phyloP scores from a whole-genome alignment of 1,140 invertebrate genomes.

The Drosophila carrolli region DNA sequence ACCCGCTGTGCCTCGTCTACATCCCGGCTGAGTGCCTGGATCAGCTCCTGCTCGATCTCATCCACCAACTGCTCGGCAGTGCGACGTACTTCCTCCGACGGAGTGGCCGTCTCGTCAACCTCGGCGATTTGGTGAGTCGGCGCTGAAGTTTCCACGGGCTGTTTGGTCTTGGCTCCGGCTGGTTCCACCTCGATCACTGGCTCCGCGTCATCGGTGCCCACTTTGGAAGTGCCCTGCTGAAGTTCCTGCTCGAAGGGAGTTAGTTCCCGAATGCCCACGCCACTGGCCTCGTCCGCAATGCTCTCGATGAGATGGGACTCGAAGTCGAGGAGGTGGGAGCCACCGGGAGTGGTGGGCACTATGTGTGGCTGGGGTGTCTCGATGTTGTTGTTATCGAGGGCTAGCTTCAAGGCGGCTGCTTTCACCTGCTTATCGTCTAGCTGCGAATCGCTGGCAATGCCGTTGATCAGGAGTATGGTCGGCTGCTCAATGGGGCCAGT shows the following conservation, averaged over 20 bases:
- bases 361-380: conserved; percentile 11
- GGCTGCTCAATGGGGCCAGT: conserved; percentile 72
- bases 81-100: conserved; percentile 55
- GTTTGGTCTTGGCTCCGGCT: conserved; percentile 63
- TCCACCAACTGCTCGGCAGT: conserved; percentile 73
- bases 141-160: conserved; percentile 58
- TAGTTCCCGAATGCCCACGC: conserved; percentile 79
- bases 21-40: conserved; percentile 67
- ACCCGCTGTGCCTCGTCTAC: conserved; percentile 58
- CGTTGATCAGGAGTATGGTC: conserved; percentile 81
- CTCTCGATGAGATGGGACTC: conserved; percentile 83
- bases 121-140: conserved; percentile 70
- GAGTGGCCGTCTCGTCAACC: conserved; percentile 62
- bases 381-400: conserved; percentile 53
- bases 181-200: conserved; percentile 80
- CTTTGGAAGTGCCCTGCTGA: conserved; percentile 67
- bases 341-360: conserved; percentile 59
- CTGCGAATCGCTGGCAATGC: conserved; percentile 60
- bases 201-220: conserved; percentile 56
- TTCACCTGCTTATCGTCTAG: conserved; percentile 40
- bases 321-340: conserved; percentile 74
- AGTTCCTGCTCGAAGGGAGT: conserved; percentile 74
- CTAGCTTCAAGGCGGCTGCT: conserved; percentile 50
- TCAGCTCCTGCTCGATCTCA: conserved; percentile 74
- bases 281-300: conserved; percentile 53